These are phyloP conservation scores for Beroe ovata DNA, from an alignment of 37 sponge, comb jelly and placozoan genomes.

Conservation along the genomic window DNA sequence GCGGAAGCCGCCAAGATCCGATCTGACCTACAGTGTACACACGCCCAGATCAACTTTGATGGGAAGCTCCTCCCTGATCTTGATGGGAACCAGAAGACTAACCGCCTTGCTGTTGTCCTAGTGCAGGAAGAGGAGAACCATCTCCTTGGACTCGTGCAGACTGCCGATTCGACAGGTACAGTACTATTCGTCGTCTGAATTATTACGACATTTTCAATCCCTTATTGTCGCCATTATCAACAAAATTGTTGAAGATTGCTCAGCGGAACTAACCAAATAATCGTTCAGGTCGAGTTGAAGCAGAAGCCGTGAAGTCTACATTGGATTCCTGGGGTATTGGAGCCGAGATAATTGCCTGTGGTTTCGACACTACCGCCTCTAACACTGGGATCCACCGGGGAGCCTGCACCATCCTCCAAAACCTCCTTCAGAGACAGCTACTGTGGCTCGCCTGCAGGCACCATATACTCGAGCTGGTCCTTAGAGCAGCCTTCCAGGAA, in stretches of 20 bases:
- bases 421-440: neutral
- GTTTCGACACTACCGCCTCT: slow-evolving; percentile 18
- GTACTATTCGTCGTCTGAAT: too few relatives aligned
- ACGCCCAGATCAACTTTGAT: neutral
- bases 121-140: neutral
- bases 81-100: neutral
- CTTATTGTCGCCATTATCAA: too few relatives aligned
- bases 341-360: neutral
- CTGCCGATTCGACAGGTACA: neutral
- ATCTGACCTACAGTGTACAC: neutral
- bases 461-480: neutral
- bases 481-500: neutral
- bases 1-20: neutral
- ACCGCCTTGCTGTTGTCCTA: neutral
- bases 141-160: slow-evolving; percentile 1
- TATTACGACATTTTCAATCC: too few relatives aligned
- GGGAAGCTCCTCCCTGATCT: neutral
- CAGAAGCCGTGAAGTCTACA: neutral
- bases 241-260: too few relatives aligned
- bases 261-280: too few relatives aligned
- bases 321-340: neutral
- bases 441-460: neutral
- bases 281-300: too few relatives aligned
- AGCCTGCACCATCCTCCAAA: slow-evolving; percentile 25
- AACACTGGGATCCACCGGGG: slow-evolving; percentile 45